Evolutionary conservation across 2,888 invertebrate genomes (phyloP).

Genomic region (Scelioninae gen. 2): DNA sequence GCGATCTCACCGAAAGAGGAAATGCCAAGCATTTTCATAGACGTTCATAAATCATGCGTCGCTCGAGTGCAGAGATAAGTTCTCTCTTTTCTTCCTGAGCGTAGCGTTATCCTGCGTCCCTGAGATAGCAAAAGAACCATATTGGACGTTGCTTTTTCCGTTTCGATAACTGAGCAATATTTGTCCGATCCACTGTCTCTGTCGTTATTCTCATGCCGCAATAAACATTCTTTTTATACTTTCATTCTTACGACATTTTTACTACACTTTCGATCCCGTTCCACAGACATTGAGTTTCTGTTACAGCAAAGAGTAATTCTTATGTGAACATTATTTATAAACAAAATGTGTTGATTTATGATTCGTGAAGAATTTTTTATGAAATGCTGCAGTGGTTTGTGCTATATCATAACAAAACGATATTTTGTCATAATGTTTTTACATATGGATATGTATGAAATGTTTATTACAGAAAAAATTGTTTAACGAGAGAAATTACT

Average conservation of each 20-base stretch:
- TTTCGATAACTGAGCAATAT: constrained; percentile 34
- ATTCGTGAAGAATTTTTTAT: too few species aligned
- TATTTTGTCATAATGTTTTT: too few species aligned
- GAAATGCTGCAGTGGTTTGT: too few species aligned
- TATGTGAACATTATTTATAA: not conserved
- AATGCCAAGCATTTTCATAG: constrained; percentile 51
- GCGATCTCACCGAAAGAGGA: constrained; percentile 46
- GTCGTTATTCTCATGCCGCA: too few species aligned
- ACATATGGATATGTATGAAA: too few species aligned
- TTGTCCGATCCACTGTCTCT: constrained; percentile 16
- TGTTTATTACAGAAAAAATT: too few species aligned
- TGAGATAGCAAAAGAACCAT: constrained; percentile 49
- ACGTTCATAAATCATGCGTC: constrained; percentile 57
- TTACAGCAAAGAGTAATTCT: not conserved
- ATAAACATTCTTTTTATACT: too few species aligned
- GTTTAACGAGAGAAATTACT: too few species aligned
- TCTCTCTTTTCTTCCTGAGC: constrained; percentile 23
- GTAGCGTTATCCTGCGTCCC: constrained; percentile 34
- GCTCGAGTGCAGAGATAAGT: constrained; percentile 56
- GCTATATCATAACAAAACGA: too few species aligned
- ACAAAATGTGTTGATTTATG: too few species aligned
- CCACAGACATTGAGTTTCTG: not conserved
- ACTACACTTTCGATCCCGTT: not conserved
- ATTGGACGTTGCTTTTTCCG: constrained; percentile 36
- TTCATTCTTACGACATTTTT: not conserved